These are phyloP conservation scores for Cephonodes hylas DNA, from an alignment of 2,888 invertebrate species.

Conservation along the genomic window DNA sequence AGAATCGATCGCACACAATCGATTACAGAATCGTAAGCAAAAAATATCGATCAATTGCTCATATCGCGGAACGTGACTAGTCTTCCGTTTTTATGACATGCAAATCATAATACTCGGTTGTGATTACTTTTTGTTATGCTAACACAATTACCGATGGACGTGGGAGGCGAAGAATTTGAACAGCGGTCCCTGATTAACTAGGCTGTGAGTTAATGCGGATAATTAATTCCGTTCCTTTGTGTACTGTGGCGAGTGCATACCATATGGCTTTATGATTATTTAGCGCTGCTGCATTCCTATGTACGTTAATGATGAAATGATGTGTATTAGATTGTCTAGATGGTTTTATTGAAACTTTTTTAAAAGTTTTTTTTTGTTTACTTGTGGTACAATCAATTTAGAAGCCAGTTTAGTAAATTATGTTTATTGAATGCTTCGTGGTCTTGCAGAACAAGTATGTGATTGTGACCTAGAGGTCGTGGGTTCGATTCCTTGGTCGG, in stretches of 20 bases:
- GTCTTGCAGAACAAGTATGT: too few species aligned
- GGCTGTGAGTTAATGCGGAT: constrained; percentile 9
- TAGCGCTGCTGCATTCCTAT: background rate
- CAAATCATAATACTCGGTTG: constrained; percentile 54
- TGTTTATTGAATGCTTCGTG: too few species aligned
- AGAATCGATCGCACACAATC: too few species aligned
- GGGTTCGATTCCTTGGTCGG: too few species aligned
- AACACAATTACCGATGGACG: constrained; percentile 40
- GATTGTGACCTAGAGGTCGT: too few species aligned
- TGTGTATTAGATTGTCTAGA: background rate
- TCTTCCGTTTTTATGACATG: constrained; percentile 47
- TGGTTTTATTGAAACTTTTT: background rate
- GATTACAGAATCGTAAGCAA: background rate
- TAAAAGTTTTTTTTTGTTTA: too few species aligned
- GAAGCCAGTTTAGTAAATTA: too few species aligned
- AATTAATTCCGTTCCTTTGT: constrained; percentile 9
- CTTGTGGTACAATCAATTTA: too few species aligned
- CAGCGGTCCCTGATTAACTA: constrained; percentile 22
- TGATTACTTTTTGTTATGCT: constrained; percentile 62
- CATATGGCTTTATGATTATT: background rate
- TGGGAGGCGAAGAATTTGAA: constrained; percentile 39
- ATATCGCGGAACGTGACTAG: background rate
- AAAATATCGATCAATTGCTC: background rate
- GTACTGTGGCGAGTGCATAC: background rate
- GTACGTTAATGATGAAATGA: background rate